Base-by-base conservation (phyloP, 1,140 invertebrate species). In the Bacillus rossius region DNA sequence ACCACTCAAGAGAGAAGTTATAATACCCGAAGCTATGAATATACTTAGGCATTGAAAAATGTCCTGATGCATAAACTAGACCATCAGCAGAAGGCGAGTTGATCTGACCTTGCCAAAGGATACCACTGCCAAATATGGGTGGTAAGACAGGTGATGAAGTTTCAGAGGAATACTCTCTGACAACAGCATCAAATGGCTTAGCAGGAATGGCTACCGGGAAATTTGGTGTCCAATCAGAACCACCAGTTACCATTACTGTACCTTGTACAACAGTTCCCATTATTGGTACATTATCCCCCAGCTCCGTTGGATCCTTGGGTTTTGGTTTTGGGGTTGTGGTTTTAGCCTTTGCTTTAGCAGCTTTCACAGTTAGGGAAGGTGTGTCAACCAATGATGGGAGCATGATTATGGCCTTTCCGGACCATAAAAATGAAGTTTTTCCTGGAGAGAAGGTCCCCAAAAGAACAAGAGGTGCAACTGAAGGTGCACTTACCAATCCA, bases 31-130 rank as follows among this genome's bases (percentile, higher is more conserved):
- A n/a, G 8, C 42, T 45, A 22, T 49, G 47, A 8, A 49, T 23
- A 14, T 49, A 49, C 14, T 23, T 22, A 25, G 47, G 47, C 47
- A 49, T 49, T n/a, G 47, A 49, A 14, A 49, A 49, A 1, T 49
- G 16, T 3, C 47, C 47, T 10, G 14, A 19, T n/a, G 26, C 22
- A 34, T 34, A 34, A 7, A 26, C 14, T 4, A 49, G 8, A 1
- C 7, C 13, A 17, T 23, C 20, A 7, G 1, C 20, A 2, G 47
- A 20, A 8, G 47, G 22, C 2, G 47, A 49, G 1, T 19, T 2
- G 14, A 49, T 19, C 14, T 3, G 22, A 25, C 47, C 47, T 49
- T 49, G 20, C 47, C 47, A 49, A 1, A 49, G 47, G 4, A 49
- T 49, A 10, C 47, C 47, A 7, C 25, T 22, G 25, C 20, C 47